Percentiles rank a stretch among this genome's conserved stretches.
Evolutionary conservation across 1,140 invertebrate genomes (phyloP).

Genomic region (Adoxophyes honmai): DNA sequence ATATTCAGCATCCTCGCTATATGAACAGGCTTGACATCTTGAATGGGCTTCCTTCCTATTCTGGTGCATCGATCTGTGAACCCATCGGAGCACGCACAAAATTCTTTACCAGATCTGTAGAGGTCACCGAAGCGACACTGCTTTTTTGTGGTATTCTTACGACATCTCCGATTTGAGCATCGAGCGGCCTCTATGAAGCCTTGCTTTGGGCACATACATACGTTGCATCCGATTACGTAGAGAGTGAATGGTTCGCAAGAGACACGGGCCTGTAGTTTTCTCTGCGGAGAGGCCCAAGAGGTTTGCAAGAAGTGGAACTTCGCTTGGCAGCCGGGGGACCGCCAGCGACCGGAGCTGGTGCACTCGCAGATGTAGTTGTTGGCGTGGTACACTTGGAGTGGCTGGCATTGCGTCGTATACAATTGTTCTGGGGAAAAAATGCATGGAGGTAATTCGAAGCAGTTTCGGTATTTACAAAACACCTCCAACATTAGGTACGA

Average conservation of each 20-base stretch:
- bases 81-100: slow-evolving; percentile 44
- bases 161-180: slow-evolving; percentile 40
- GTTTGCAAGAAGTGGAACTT: slow-evolving; percentile 23
- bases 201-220: slow-evolving; percentile 32
- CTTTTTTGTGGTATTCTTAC: slow-evolving; percentile 29
- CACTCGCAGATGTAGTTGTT: slow-evolving; percentile 34
- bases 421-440: slow-evolving; percentile 24
- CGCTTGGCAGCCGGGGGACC: slow-evolving; percentile 34
- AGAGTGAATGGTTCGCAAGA: slow-evolving; percentile 28
- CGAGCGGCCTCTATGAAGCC: slow-evolving; percentile 23
- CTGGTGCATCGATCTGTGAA: slow-evolving; percentile 37
- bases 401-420: slow-evolving; percentile 29
- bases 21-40: slow-evolving; percentile 22
- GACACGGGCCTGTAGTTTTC: slow-evolving; percentile 24
- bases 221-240: slow-evolving; percentile 41
- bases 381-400: slow-evolving; percentile 28
- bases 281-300: neutral
- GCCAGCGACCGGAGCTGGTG: slow-evolving; percentile 34
- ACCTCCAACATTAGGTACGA: no score
- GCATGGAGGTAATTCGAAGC: no score
- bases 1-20: slow-evolving; percentile 23
- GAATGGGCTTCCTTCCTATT: slow-evolving; percentile 22
- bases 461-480: no score
- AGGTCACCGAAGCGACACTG: slow-evolving; percentile 38
- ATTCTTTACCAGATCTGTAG: slow-evolving; percentile 27